Percentiles rank a stretch among this genome's conserved stretches.
phyloP scores from a whole-genome alignment of 35 echinoderm and acorn worm genomes.

The Ophioderma brevispina region DNA sequence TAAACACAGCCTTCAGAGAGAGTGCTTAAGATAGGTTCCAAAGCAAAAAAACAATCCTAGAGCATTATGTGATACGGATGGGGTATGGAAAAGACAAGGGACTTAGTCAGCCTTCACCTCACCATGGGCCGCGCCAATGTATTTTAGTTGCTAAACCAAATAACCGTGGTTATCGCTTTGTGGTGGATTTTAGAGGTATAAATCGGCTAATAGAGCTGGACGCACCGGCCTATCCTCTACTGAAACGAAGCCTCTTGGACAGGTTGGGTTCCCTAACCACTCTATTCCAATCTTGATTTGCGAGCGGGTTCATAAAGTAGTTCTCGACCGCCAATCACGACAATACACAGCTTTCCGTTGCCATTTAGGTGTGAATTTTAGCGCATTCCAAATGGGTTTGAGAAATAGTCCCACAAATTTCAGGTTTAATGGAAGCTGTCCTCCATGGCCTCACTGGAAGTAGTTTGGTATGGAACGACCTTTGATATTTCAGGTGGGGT shows the following conservation, averaged over 20 bases:
- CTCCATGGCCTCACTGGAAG: constrained; percentile 15
- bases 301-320: neutral
- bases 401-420: constrained; percentile 29
- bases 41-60: neutral
- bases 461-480: constrained; percentile 21
- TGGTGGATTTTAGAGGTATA: constrained; percentile 30
- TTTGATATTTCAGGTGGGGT: neutral
- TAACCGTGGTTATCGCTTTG: neutral
- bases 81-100: neutral
- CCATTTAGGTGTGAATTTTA: constrained; percentile 23
- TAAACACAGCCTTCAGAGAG: neutral
- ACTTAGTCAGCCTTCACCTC: neutral
- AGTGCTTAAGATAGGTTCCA: neutral
- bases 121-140: neutral
- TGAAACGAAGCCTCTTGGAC: constrained; percentile 1
- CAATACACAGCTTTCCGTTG: constrained; percentile 19
- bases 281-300: neutral
- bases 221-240: constrained; percentile 6
- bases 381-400: constrained; percentile 12
- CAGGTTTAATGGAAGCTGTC: constrained; percentile 45
- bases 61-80: neutral
- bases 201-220: constrained; percentile 29
- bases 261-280: neutral
- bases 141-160: neutral
- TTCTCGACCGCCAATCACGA: neutral